Percentiles rank a stretch among this genome's conserved stretches.
phyloP scores from a whole-genome alignment of 2,888 invertebrate species.

The Aphidius colemani region DNA sequence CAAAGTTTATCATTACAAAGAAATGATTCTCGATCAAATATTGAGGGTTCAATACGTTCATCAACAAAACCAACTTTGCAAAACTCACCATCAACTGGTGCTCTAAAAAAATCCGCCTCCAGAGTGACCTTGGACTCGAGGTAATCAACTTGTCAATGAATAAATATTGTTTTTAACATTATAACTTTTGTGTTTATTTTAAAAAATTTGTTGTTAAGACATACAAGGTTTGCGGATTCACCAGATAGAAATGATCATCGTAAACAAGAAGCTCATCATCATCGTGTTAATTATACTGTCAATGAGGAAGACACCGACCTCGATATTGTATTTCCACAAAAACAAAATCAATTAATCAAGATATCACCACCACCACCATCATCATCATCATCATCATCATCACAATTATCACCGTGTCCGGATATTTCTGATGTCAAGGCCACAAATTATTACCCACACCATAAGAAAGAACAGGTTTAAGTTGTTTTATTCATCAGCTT shows the following conservation, averaged over 20 bases:
- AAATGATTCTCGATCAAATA: conserved; percentile 40
- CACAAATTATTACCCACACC: conserved; percentile 41
- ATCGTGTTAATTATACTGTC: conserved; percentile 42
- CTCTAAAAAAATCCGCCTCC: conserved; percentile 44
- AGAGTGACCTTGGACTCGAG: conserved; percentile 46
- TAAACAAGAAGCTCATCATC: conserved; percentile 37
- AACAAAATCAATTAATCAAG: conserved; percentile 30
- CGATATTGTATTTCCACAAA: background rate
- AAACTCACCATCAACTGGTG: conserved; percentile 27
- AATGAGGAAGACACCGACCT: conserved; percentile 33
- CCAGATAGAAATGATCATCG: conserved; percentile 36
- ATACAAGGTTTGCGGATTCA: conserved; percentile 41
- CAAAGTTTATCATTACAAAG: conserved; percentile 41
- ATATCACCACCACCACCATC: conserved; percentile 33
- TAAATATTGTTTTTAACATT: background rate
- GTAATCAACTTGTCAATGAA: conserved; percentile 33
- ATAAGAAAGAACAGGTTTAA: conserved; percentile 43
- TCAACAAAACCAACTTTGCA: conserved; percentile 38
- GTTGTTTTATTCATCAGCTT: conserved; percentile 33
- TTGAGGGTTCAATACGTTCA: conserved; percentile 38
- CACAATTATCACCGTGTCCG: conserved; percentile 1
- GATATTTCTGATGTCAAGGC: conserved; percentile 36
- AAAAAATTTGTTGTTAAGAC: conserved; percentile 32
- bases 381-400: conserved; percentile 33
- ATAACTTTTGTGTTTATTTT: background rate